Conservation (phyloP, 2,113 vertebrate species). For the Cynopterus brachyotis region DNA sequence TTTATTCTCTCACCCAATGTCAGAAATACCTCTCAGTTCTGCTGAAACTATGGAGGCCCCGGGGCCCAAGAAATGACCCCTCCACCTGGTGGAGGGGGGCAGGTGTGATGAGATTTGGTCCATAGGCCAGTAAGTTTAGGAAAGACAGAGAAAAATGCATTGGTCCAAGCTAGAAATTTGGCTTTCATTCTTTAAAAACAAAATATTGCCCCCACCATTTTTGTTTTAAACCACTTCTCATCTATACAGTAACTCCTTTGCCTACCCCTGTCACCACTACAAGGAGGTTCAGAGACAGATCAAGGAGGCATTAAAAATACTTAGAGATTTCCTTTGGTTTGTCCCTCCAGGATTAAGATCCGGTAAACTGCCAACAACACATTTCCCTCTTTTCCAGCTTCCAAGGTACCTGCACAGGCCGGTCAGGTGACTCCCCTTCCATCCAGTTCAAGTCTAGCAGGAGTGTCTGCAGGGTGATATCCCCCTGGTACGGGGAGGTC, state of each 20-base stretch:
- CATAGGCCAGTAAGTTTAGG: background rate
- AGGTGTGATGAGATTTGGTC: background rate
- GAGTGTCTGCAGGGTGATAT: background rate
- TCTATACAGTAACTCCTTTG: background rate
- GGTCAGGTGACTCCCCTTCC: background rate
- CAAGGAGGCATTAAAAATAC: background rate
- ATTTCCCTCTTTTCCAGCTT: background rate
- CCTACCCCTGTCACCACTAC: background rate
- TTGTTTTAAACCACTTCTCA: background rate
- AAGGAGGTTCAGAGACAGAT: background rate
- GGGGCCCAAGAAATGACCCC: background rate
- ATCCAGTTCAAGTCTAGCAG: background rate
- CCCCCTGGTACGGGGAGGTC: background rate
- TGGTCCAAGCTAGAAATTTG: background rate
- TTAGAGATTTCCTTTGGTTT: background rate
- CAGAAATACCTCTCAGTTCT: background rate
- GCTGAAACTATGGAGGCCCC: background rate
- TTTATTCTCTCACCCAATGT: background rate
- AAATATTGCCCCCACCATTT: background rate
- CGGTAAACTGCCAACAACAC: background rate
- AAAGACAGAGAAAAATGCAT: background rate
- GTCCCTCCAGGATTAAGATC: background rate
- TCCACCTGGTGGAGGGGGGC: background rate
- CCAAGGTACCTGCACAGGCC: background rate
- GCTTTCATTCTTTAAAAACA: constrained; percentile 35